Base-by-base conservation (phyloP, 2,113 vertebrate species). In the Lipotes vexillifer region DNA sequence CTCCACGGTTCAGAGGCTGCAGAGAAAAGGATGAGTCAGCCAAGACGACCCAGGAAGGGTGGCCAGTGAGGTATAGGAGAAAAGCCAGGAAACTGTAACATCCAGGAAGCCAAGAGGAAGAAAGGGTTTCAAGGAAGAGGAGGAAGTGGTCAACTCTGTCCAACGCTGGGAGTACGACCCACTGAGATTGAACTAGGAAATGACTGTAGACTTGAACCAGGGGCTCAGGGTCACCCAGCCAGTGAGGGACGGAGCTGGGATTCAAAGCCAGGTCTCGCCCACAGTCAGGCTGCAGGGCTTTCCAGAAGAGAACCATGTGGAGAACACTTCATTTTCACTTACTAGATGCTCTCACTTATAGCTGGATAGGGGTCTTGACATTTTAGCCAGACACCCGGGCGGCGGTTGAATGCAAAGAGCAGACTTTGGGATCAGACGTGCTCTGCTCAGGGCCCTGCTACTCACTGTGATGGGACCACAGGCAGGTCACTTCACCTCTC, bases 391-490 rank as follows among this genome's bases (percentile, higher is more conserved):
- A 80, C 29, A 7, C 36, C 18, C 11, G 25, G 83, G 21, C 2
- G 2, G 13, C 44, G 46, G 69, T 6, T 68, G 11, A 75, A 75
- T 9, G 1, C 18, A n/a, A 71, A 82, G 29, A 74, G 17, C 9
- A 44, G 77, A 46, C 65, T 33, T 46, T 44, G 25, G 65, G 14
- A 31, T 21, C 44, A 59, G 55, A n/a, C 0, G 0, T 2, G 25
- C 21, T 87, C 44, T 12, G 1, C 33, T 21, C 90, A 21, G 18
- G 23, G 21, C 5, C 69, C 82, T 66, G 1, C 18, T 33, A 0
- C 46, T 33, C 66, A 11, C 55, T 15, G 41, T 0, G 1, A 15
- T 23, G 27, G n/a, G 33, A 4, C 29, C 31, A 41, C 23, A 18
- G 29, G 20, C 44, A 31, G 41, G 66, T 52, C 8, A 8, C 33